A percentile compares a stretch with the other conserved stretches of the same genome.
phyloP scores from a whole-genome alignment of 2,113 vertebrate genomes.

The Aegotheles bennettii region DNA sequence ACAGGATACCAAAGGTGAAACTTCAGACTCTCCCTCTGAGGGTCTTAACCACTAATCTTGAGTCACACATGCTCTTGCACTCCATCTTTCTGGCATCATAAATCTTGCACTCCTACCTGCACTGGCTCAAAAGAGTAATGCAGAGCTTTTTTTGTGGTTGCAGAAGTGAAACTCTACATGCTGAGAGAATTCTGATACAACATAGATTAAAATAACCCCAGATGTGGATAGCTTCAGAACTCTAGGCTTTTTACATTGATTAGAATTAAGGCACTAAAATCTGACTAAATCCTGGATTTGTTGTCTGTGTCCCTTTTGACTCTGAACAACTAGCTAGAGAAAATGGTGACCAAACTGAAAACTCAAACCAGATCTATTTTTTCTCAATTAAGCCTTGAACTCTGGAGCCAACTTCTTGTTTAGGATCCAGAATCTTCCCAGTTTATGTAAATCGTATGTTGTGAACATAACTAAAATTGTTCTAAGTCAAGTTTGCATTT shows the following conservation, averaged over 20 bases:
- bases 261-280: background rate
- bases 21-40: background rate
- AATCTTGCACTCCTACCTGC: background rate
- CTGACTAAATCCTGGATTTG: background rate
- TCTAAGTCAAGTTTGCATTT: background rate
- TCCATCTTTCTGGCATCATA: background rate
- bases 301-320: background rate
- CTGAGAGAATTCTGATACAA: background rate
- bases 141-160: background rate
- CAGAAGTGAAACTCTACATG: background rate
- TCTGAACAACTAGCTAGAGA: background rate
- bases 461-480: background rate
- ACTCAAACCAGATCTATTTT: background rate
- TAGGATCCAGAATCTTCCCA: background rate
- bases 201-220: background rate
- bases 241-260: background rate
- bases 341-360: background rate
- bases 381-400: background rate
- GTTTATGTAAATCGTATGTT: background rate
- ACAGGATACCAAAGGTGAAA: background rate
- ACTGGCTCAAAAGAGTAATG: background rate
- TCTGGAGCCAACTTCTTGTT: background rate
- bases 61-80: accelerated
- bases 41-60: background rate
- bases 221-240: background rate